A percentile compares a stretch with the other conserved stretches of the same genome.
phyloP scores from a whole-genome alignment of 2,113 vertebrate genomes.

The Turdus rufiventris region DNA sequence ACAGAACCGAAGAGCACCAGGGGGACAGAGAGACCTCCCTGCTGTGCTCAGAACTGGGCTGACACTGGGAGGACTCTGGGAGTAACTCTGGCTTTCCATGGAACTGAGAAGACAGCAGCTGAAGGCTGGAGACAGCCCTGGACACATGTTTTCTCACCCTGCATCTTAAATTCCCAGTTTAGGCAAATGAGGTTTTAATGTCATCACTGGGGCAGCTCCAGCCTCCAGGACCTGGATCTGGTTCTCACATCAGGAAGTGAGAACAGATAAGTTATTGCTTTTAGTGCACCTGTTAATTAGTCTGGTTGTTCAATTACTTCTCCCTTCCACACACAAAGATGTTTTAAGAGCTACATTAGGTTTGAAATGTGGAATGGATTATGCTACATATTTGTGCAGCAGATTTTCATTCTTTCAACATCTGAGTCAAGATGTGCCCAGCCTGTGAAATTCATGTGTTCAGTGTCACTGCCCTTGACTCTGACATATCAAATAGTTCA shows the following conservation, averaged over 20 bases:
- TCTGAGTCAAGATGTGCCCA: background rate
- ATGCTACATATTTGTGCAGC: constrained; percentile 39
- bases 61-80: background rate
- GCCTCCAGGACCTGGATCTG: background rate
- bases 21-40: background rate
- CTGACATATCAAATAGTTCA: background rate
- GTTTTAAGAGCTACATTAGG: background rate
- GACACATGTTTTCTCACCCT: background rate
- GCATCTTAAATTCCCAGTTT: background rate
- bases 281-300: background rate
- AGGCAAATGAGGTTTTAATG: background rate
- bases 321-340: background rate
- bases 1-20: background rate
- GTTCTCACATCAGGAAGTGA: background rate
- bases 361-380: background rate
- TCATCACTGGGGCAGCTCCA: background rate
- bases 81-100: background rate
- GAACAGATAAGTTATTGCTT: constrained; percentile 36
- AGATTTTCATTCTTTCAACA: background rate
- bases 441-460: background rate
- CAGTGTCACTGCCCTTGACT: background rate
- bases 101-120: background rate
- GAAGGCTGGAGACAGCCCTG: background rate
- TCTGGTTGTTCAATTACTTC: background rate
- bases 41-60: background rate